These are phyloP conservation scores for Aphelinus atriplicis DNA, from an alignment of 1,140 invertebrate genomes.

Conservation along the genomic window DNA sequence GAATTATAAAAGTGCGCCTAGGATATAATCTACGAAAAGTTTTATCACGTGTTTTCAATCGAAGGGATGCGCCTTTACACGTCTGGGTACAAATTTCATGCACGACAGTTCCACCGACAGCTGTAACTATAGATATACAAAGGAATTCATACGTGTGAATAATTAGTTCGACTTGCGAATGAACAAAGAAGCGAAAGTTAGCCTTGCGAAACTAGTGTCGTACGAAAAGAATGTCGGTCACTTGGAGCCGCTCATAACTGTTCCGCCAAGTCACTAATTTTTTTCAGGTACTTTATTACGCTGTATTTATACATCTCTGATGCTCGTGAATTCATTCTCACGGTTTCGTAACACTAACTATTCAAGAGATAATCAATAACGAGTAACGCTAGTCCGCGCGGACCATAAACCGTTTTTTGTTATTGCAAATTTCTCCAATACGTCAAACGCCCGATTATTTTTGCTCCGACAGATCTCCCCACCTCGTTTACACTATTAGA, in stretches of 20 bases:
- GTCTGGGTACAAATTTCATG: constrained; percentile 3
- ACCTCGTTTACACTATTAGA: no score
- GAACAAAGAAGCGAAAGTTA: neutral
- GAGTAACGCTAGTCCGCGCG: constrained; percentile 8
- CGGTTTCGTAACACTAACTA: constrained; percentile 17
- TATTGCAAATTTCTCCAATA: constrained; percentile 13
- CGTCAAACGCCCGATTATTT: no score
- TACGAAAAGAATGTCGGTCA: constrained; percentile 27
- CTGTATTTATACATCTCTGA: constrained; percentile 26
- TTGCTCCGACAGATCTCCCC: no score
- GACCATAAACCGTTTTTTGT: constrained; percentile 13
- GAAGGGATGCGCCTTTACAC: constrained; percentile 26
- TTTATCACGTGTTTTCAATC: constrained; percentile 10
- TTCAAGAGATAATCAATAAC: constrained; percentile 30
- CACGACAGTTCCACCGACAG: neutral
- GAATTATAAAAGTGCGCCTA: constrained; percentile 1
- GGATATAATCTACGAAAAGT: neutral
- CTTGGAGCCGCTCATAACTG: neutral
- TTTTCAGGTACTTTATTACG: constrained; percentile 42
- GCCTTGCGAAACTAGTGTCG: constrained; percentile 7
- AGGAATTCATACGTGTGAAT: neutral
- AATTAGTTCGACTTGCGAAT: constrained; percentile 2
- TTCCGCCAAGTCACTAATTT: constrained; percentile 35
- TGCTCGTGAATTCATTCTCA: neutral
- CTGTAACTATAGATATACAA: neutral